phyloP scores from a whole-genome alignment of 2,888 invertebrate genomes.

The Synergus itoensis region DNA sequence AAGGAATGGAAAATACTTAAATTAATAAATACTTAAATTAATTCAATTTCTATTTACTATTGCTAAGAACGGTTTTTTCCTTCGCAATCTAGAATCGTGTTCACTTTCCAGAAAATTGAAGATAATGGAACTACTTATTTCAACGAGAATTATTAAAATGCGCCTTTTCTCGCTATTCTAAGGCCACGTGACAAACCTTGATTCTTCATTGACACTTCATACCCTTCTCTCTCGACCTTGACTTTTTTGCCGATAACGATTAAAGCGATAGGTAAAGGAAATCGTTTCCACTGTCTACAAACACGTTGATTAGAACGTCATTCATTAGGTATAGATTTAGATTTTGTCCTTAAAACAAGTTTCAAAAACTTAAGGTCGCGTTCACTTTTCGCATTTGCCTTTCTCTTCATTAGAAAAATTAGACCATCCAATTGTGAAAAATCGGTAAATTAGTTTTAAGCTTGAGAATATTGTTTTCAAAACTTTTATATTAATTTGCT shows the following conservation, averaged over 20 bases:
- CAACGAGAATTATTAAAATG: slow-evolving; percentile 8
- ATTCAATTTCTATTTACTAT: neutral
- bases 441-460: neutral
- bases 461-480: neutral
- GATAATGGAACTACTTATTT: neutral
- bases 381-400: slow-evolving; percentile 12
- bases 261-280: slow-evolving; percentile 43
- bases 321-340: slow-evolving; percentile 32
- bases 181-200: slow-evolving; percentile 36
- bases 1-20: too few relatives aligned
- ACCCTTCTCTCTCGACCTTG: slow-evolving; percentile 58
- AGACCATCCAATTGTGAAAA: neutral
- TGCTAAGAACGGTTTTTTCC: neutral
- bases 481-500: neutral
- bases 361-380: slow-evolving; percentile 21
- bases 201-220: slow-evolving; percentile 46
- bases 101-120: neutral
- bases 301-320: slow-evolving; percentile 31
- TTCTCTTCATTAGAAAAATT: neutral
- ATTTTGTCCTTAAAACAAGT: slow-evolving; percentile 33
- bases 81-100: neutral
- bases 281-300: slow-evolving; percentile 41
- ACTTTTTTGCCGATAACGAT: slow-evolving; percentile 50
- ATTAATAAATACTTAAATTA: too few relatives aligned
- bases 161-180: slow-evolving; percentile 25